Evolutionary conservation across 1,140 invertebrate genomes (phyloP).

Genomic region (Leptonema lineaticorne): DNA sequence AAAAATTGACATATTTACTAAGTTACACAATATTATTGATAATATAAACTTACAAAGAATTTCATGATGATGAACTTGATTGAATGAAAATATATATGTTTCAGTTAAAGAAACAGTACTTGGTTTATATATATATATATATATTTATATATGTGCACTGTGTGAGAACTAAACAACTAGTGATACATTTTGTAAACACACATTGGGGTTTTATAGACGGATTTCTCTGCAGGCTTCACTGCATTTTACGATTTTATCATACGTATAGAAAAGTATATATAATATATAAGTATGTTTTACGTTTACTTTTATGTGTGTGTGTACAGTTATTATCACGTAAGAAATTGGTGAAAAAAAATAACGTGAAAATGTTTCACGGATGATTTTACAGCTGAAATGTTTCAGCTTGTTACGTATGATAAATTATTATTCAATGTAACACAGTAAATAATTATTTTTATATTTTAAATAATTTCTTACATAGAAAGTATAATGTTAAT

Average conservation of each 20-base stretch:
- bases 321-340: background rate
- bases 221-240: constrained; percentile 39
- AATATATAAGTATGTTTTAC: no score
- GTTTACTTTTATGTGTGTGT: background rate
- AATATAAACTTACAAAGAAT: constrained; percentile 38
- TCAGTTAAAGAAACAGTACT: background rate
- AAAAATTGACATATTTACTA: no score
- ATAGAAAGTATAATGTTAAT: no score
- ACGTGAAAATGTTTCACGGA: constrained; percentile 9
- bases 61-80: constrained; percentile 26
- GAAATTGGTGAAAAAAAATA: constrained; percentile 9
- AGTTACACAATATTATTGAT: no score
- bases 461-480: no score
- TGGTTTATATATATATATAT: no score
- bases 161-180: constrained; percentile 27
- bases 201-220: constrained; percentile 36
- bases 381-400: background rate
- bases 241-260: constrained; percentile 27
- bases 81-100: background rate
- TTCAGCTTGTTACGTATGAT: background rate
- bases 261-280: no score
- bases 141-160: constrained; percentile 31
- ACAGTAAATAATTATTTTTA: no score
- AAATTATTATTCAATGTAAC: no score
- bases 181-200: constrained; percentile 30